Base-by-base conservation (phyloP, 2,888 invertebrate genomes). In the Mythimna vitellina region DNA sequence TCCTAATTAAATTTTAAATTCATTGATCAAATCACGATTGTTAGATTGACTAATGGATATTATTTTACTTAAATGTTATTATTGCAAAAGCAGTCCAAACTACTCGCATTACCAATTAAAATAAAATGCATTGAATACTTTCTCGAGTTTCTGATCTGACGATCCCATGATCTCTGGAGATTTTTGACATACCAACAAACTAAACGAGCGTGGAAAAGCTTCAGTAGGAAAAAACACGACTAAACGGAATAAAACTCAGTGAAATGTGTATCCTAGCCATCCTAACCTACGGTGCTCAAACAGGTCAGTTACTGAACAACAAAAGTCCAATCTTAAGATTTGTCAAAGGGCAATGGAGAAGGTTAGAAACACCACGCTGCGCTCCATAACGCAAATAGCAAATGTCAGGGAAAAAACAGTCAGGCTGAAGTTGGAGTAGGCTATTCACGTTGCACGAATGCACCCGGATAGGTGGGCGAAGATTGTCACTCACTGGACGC, bases 121-220 rank as follows among this genome's bases (percentile, higher is more conserved):
- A 53, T n/a, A 65, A 73, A 78, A 64, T 10, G 10, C 38, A 56
- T 46, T 49, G 56, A 57, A 57, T 35, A 67, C 64, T 65, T 79
- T 79, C 25, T 7, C 38, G 42, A 49, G 17, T 61, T 53, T 79
- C 56, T 32, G 32, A 65, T 70, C 53, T 20, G 20, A 17, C 8
- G 56, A 20, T 46, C 2, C 7, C 12, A 61, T 46, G 3, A 25
- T 4, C 17, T 64, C 38, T 42, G 38, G 9, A 22, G 12, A 12
- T 57, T 73, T 51, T 14, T 56, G 56, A 32, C 22, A 53, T 56
- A 70, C 32, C 38, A 10, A 54, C 46, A 38, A 35, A 51, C 29
- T 20, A 20, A 49, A 3, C 22, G 6, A 49, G 3, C 38, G 1
- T 51, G 7, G 38, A 51, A 49, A 38, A 42, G 4, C 54, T 9